phyloP scores from a whole-genome alignment of 2,113 vertebrate species.

The Alexandromys fortis region DNA sequence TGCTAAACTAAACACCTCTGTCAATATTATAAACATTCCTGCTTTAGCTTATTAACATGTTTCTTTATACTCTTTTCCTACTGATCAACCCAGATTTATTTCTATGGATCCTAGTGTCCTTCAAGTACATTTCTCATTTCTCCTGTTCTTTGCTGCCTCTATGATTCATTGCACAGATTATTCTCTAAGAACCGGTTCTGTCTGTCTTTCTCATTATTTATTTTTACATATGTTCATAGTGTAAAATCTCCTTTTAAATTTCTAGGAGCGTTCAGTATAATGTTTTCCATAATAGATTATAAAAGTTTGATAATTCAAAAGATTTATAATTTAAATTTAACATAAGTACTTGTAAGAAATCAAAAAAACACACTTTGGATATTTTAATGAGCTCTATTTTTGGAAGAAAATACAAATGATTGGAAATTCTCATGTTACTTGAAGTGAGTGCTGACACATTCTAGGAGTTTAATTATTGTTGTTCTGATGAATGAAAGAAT shows the following conservation, averaged over 20 bases:
- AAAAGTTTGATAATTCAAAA: background rate
- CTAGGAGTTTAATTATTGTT: too few relatives aligned
- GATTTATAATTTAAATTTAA: background rate
- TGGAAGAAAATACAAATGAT: background rate
- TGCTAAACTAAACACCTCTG: background rate
- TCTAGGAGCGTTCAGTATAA: background rate
- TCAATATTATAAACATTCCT: background rate
- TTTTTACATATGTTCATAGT: background rate
- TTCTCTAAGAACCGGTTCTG: background rate
- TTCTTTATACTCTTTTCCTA: background rate
- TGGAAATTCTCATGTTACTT: background rate
- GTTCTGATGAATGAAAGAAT: background rate
- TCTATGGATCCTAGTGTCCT: background rate
- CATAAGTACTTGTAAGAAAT: background rate
- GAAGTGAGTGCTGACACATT: background rate
- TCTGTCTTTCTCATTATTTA: background rate
- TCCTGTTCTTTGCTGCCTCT: background rate
- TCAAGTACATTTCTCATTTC: background rate
- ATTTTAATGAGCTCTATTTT: background rate
- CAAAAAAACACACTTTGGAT: background rate
- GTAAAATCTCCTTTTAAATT: background rate
- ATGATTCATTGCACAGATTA: background rate
- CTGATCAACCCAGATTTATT: background rate
- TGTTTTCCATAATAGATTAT: background rate
- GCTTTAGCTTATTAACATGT: background rate